Conservation (phyloP, 2,113 vertebrate species). For the Ammodytes dubius region DNA sequence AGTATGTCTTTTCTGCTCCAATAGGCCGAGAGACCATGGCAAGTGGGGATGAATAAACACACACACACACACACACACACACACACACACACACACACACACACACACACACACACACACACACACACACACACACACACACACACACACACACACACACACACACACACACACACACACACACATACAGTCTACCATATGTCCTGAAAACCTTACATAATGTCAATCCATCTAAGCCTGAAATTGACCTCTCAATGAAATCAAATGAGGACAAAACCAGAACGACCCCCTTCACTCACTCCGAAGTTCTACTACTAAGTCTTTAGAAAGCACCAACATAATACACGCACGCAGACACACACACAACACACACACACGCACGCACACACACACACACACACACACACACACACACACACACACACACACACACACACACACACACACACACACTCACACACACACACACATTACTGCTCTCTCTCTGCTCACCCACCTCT, state of each 20-base stretch:
- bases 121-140: too few relatives aligned
- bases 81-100: too few relatives aligned
- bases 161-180: too few relatives aligned
- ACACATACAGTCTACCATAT: too few relatives aligned
- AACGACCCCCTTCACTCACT: slow-evolving; percentile 2
- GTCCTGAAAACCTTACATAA: background rate
- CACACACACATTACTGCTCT: background rate
- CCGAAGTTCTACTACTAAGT: background rate
- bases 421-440: background rate
- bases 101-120: too few relatives aligned
- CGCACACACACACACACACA: background rate
- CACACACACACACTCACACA: background rate
- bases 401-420: background rate
- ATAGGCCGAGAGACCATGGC: slow-evolving; percentile 84
- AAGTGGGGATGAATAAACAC: slow-evolving; percentile 56
- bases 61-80: background rate
- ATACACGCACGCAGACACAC: background rate
- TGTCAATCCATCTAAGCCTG: background rate
- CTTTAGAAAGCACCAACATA: background rate
- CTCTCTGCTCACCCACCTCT: slow-evolving; percentile 2
- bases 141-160: too few relatives aligned
- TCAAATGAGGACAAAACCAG: background rate
- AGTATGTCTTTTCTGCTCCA: slow-evolving; percentile 88
- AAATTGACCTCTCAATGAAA: slow-evolving; percentile 1
- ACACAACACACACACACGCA: background rate